These are phyloP conservation scores for Mustela nigripes DNA, from an alignment of 2,113 vertebrate genomes.

Conservation along the genomic window DNA sequence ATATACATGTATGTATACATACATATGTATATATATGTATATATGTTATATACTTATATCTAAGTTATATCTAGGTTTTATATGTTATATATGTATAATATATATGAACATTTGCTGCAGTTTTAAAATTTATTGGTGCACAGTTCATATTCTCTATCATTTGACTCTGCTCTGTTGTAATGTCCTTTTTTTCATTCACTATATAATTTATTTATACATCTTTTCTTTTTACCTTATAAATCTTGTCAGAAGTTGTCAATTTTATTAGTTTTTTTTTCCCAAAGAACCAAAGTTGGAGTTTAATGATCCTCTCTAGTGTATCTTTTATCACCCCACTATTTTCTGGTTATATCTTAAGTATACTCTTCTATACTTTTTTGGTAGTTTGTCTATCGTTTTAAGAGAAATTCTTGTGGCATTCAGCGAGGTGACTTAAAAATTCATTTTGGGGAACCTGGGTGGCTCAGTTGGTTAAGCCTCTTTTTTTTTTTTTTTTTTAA, in stretches of 20 bases:
- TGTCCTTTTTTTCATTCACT: neutral
- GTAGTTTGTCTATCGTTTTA: neutral
- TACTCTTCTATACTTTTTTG: neutral
- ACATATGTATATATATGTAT: neutral
- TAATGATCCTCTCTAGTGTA: neutral
- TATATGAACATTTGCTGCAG: neutral
- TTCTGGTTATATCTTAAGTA: neutral
- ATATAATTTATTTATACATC: neutral
- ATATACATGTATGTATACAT: neutral
- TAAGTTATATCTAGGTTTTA: neutral
- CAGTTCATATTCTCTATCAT: neutral
- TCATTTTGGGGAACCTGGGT: neutral
- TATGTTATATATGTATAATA: neutral
- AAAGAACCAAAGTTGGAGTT: neutral
- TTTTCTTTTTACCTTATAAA: neutral
- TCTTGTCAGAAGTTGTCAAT: neutral
- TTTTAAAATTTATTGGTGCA: neutral
- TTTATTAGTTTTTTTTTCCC: constrained; percentile 15
- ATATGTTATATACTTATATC: neutral
- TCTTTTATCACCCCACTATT: neutral
- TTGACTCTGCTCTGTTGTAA: neutral
- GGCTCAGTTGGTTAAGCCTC: neutral
- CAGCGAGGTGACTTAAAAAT: neutral
- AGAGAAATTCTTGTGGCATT: neutral
- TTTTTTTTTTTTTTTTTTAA: too few relatives aligned